A percentile compares a stretch with the other conserved stretches of the same genome.
These are phyloP conservation scores for Alouatta caraya DNA, from an alignment of 2,797 vertebrate genomes.

Conservation along the genomic window DNA sequence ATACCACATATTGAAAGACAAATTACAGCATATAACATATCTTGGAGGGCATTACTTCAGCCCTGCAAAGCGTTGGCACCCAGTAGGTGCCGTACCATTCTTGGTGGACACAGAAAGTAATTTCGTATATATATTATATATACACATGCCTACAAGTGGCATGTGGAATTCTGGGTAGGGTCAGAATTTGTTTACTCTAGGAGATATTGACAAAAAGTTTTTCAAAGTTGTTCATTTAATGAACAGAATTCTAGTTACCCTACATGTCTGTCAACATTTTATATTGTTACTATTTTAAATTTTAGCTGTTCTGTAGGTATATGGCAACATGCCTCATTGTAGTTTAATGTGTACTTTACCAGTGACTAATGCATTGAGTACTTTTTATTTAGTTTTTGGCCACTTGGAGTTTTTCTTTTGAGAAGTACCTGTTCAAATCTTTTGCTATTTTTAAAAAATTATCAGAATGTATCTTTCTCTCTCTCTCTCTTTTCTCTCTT, in stretches of 20 bases:
- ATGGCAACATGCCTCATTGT: neutral
- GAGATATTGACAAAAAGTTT: neutral
- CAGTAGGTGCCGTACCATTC: neutral
- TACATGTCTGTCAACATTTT: neutral
- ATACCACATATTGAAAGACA: neutral
- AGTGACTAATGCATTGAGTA: neutral
- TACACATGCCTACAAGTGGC: neutral
- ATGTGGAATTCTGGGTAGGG: neutral
- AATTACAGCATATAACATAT: neutral
- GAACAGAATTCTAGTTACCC: neutral
- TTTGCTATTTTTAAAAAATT: neutral
- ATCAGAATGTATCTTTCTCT: neutral
- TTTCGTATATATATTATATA: conserved; percentile 32
- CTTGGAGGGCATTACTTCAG: neutral
- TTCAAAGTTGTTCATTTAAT: neutral
- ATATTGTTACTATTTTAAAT: neutral
- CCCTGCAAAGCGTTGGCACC: neutral
- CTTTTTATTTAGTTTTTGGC: neutral
- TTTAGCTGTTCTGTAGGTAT: neutral
- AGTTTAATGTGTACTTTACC: neutral
- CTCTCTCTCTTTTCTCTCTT: neutral
- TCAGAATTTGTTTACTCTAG: neutral
- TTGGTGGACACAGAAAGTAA: conserved; percentile 58
- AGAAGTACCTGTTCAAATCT: neutral
- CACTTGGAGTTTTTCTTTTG: neutral